Conservation (phyloP, 2,113 vertebrate genomes). For the Xenopus borealis region DNA sequence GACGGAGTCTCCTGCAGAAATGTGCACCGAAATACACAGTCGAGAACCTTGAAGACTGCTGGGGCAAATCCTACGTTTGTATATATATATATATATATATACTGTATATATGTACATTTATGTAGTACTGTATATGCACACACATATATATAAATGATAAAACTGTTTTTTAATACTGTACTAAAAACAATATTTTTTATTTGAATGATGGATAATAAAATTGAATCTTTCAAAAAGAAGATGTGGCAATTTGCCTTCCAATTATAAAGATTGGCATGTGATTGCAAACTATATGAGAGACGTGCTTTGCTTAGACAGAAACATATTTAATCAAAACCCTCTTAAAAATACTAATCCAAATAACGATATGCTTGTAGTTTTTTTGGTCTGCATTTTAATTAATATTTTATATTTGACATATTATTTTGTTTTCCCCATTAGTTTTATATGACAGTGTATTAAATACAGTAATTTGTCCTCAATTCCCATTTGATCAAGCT, state of each 20-base stretch:
- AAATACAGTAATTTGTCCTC: slow-evolving; percentile 26
- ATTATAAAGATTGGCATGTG: slow-evolving; percentile 12
- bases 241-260: neutral
- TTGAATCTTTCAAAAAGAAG: neutral
- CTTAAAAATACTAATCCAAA: slow-evolving; percentile 22
- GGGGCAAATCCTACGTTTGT: too few species aligned
- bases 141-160: too few species aligned
- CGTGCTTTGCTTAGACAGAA: neutral
- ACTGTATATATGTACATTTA: too few species aligned
- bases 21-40: too few species aligned
- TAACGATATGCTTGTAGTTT: neutral
- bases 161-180: too few species aligned
- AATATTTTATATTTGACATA: slow-evolving; percentile 11
- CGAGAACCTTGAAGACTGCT: too few species aligned
- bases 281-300: slow-evolving; percentile 7
- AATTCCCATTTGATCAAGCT: slow-evolving; percentile 21
- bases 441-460: slow-evolving; percentile 18
- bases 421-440: slow-evolving; percentile 15
- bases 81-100: too few species aligned
- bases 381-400: slow-evolving; percentile 2
- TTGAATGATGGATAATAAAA: too few species aligned
- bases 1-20: too few species aligned
- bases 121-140: too few species aligned
- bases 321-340: neutral
- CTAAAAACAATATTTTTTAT: too few species aligned